phyloP scores from a whole-genome alignment of 2,113 vertebrate species.

The Heterotis niloticus region DNA sequence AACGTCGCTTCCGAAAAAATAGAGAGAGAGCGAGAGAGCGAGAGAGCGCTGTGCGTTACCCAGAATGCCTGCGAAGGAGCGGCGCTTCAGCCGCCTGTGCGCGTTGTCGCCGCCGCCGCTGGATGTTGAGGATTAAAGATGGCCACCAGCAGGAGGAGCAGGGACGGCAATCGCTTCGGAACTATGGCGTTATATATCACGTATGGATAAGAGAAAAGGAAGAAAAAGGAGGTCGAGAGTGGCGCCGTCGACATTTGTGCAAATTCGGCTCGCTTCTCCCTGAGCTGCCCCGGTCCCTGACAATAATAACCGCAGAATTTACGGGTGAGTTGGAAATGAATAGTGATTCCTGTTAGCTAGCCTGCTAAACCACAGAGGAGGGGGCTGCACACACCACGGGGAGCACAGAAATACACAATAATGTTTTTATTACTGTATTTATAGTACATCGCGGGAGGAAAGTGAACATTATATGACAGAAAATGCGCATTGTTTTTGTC shows the following conservation, averaged over 20 bases:
- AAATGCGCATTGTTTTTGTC: background rate
- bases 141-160: conserved; percentile 44
- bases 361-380: conserved; percentile 19
- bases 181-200: conserved; percentile 34
- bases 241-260: conserved; percentile 23
- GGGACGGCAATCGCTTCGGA: conserved; percentile 29
- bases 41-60: conserved; percentile 23
- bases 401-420: background rate
- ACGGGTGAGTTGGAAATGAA: conserved; percentile 27
- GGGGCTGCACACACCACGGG: conserved; percentile 13
- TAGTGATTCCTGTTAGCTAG: conserved; percentile 10
- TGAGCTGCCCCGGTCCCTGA: conserved; percentile 14
- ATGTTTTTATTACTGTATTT: background rate
- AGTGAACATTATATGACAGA: background rate
- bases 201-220: conserved; percentile 34
- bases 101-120: conserved; percentile 47
- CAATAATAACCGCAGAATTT: conserved; percentile 25
- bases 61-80: conserved; percentile 34
- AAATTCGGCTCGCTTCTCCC: conserved; percentile 19
- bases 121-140: conserved; percentile 56
- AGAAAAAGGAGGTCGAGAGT: conserved; percentile 25
- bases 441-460: background rate
- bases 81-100: conserved; percentile 35
- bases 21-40: background rate
- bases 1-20: too few species aligned